These are phyloP conservation scores for Ctenosaura bakeri DNA, from an alignment of 2,797 vertebrate species.

Conservation along the genomic window DNA sequence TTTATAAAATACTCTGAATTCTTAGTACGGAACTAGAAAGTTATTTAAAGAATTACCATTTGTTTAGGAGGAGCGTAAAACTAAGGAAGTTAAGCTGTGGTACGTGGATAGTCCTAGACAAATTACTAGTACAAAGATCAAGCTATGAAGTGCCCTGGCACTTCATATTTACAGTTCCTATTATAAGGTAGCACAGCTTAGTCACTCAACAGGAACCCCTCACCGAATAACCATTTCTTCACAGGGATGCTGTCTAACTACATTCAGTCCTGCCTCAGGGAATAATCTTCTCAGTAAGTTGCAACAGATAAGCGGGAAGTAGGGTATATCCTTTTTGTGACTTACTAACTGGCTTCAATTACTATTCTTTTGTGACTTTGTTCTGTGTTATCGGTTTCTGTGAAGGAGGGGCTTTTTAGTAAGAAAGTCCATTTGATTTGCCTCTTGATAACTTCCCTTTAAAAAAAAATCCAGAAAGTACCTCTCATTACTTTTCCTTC, in stretches of 20 bases:
- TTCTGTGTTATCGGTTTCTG: conserved; percentile 13
- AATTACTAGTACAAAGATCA: too few relatives aligned
- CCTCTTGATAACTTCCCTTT: background rate
- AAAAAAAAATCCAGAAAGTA: background rate
- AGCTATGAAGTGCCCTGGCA: background rate
- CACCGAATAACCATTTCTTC: background rate
- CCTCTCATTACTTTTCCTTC: background rate
- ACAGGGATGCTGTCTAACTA: background rate
- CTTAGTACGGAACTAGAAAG: background rate
- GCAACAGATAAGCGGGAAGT: background rate
- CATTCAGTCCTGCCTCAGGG: background rate
- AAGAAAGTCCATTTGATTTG: conserved; percentile 21
- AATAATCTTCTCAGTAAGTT: background rate
- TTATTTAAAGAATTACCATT: background rate
- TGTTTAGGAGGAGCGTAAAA: background rate
- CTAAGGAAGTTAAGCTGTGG: background rate
- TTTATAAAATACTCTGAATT: background rate
- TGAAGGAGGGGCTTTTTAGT: conserved; percentile 24
- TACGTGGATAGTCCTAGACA: background rate
- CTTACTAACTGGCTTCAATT: conserved; percentile 34
- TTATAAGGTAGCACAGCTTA: background rate
- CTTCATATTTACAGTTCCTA: background rate
- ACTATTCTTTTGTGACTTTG: conserved; percentile 17
- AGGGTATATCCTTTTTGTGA: background rate
- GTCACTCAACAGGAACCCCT: background rate